These are phyloP conservation scores for Ahaetulla prasina DNA, from an alignment of 2,113 vertebrate genomes.

Conservation along the genomic window DNA sequence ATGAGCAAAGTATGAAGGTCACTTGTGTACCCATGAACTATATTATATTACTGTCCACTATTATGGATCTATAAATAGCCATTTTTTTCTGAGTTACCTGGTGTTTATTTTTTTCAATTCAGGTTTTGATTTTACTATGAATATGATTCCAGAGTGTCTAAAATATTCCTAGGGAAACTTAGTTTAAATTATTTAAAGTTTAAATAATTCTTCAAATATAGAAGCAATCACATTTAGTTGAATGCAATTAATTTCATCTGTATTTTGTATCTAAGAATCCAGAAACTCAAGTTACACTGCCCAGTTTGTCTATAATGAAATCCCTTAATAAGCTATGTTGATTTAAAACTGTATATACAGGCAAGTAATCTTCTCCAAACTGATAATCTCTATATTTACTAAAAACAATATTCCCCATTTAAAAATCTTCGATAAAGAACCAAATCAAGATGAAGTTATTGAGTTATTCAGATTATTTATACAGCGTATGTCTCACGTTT, in stretches of 20 bases:
- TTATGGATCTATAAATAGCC: slow-evolving; percentile 60
- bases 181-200: no score
- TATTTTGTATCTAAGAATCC: neutral
- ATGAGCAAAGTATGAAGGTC: slow-evolving; percentile 60
- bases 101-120: slow-evolving; percentile 15
- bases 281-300: neutral
- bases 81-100: slow-evolving; percentile 55
- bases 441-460: neutral
- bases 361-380: neutral
- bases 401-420: neutral
- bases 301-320: neutral
- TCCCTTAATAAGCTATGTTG: neutral
- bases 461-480: neutral
- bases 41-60: slow-evolving; percentile 58
- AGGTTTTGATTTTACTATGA: neutral
- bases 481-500: neutral
- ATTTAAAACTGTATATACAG: neutral
- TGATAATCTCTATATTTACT: neutral
- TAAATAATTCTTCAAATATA: neutral
- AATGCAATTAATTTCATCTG: neutral
- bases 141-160: neutral
- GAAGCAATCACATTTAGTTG: neutral
- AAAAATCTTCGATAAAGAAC: neutral
- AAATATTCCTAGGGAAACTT: neutral
- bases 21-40: slow-evolving; percentile 50